Conservation (phyloP, 2,888 invertebrate genomes). For the Tachystola acroxantha region DNA sequence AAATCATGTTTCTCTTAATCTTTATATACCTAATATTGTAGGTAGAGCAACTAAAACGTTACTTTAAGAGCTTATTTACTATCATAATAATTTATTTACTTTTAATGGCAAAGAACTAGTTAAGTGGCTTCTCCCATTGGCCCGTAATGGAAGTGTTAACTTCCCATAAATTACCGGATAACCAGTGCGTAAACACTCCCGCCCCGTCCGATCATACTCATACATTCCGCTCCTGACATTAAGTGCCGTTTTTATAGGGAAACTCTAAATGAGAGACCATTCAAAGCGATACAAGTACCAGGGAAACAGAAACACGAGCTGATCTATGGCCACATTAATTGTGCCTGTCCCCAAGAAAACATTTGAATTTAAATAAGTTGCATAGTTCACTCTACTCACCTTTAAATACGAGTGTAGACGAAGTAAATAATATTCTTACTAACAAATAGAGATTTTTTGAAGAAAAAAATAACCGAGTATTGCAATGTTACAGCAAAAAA, state of each 20-base stretch:
- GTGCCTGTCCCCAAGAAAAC: slow-evolving; percentile 8
- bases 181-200: slow-evolving; percentile 13
- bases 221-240: slow-evolving; percentile 10
- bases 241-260: slow-evolving; percentile 13
- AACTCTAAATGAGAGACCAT: slow-evolving; percentile 12
- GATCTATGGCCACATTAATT: slow-evolving; percentile 13
- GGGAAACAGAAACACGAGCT: background rate
- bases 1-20: too few species aligned
- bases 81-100: background rate
- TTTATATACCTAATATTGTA: too few species aligned
- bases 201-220: slow-evolving; percentile 11
- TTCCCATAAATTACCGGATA: slow-evolving; percentile 13
- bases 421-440: too few species aligned
- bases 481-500: too few species aligned
- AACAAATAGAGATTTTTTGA: too few species aligned
- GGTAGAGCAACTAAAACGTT: too few species aligned
- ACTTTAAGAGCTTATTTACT: too few species aligned
- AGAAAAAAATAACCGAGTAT: too few species aligned
- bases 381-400: background rate
- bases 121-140: slow-evolving; percentile 6
- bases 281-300: slow-evolving; percentile 8
- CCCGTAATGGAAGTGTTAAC: slow-evolving; percentile 12
- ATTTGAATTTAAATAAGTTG: slow-evolving; percentile 4
- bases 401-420: too few species aligned
- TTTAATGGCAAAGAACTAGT: slow-evolving; percentile 3